phyloP scores from a whole-genome alignment of 2,888 invertebrate species.

The Ptychoptera contaminata region DNA sequence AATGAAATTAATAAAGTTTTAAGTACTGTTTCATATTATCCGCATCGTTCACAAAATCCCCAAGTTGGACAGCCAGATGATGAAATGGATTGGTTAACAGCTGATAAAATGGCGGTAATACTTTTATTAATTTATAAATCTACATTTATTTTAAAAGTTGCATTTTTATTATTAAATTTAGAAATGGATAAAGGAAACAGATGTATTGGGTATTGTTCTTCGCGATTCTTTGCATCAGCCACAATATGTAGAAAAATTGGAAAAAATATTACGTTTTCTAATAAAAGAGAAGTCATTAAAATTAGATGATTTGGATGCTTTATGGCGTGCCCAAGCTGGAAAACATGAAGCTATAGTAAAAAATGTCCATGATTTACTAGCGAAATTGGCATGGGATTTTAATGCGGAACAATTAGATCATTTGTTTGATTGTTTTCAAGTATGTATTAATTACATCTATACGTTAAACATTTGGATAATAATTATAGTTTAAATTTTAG shows the following conservation, averaged over 20 bases:
- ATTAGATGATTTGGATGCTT: constrained; percentile 79
- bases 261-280: constrained; percentile 92
- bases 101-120: constrained; percentile 84
- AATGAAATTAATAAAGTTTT: constrained; percentile 97
- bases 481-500: constrained; percentile 26
- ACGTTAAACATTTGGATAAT: not conserved
- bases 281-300: constrained; percentile 86
- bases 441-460: constrained; percentile 26
- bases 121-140: not conserved
- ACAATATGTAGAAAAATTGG: constrained; percentile 92
- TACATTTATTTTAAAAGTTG: not conserved
- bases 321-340: constrained; percentile 94
- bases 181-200: constrained; percentile 93
- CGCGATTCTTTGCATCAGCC: constrained; percentile 94
- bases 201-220: constrained; percentile 86
- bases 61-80: constrained; percentile 50
- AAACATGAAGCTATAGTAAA: constrained; percentile 98
- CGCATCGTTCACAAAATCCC: constrained; percentile 49
- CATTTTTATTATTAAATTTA: constrained; percentile 26
- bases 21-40: constrained; percentile 78
- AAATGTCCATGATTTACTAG: constrained; percentile 89
- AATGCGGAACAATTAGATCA: constrained; percentile 94
- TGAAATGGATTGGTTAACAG: constrained; percentile 84
- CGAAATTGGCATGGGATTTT: constrained; percentile 97
- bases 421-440: constrained; percentile 93